Evolutionary conservation across 1,140 invertebrate species (phyloP).

Genomic region (Steinernema khuongi): DNA sequence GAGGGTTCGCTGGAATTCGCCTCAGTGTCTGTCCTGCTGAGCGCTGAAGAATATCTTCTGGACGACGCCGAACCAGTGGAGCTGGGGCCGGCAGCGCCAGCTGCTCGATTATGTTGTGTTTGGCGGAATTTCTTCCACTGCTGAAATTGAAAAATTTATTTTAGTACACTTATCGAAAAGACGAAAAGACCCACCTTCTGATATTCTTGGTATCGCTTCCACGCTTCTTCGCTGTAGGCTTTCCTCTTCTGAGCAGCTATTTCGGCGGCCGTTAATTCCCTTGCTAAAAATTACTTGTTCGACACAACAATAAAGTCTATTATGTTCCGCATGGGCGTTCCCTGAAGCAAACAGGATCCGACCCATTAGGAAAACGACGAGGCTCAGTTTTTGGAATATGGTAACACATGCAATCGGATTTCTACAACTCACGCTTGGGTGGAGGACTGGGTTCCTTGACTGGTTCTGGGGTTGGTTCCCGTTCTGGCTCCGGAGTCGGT

Average conservation of each 20-base stretch:
- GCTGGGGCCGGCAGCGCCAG: too few species aligned
- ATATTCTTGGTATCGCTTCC: constrained; percentile 55
- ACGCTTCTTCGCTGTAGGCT: constrained; percentile 56
- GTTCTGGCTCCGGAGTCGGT: constrained; percentile 35
- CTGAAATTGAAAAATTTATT: constrained; percentile 23
- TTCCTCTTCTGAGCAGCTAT: constrained; percentile 40
- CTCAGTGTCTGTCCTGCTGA: too few species aligned
- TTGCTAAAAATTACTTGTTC: constrained; percentile 26
- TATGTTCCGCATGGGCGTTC: too few species aligned
- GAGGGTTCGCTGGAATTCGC: too few species aligned
- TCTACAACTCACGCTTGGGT: constrained; percentile 23
- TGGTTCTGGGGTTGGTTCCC: constrained; percentile 44
- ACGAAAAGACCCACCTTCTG: constrained; percentile 47
- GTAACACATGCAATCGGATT: neutral
- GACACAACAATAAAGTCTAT: neutral
- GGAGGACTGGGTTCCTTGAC: constrained; percentile 39
- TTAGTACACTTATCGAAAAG: neutral
- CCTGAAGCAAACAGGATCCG: neutral
- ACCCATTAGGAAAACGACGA: neutral
- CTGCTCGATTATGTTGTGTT: constrained; percentile 22
- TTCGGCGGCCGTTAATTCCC: constrained; percentile 38
- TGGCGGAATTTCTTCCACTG: constrained; percentile 46
- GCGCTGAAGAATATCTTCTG: too few species aligned
- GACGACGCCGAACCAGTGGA: too few species aligned
- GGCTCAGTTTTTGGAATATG: neutral